phyloP scores from a whole-genome alignment of 2,797 vertebrate species.

The Macroramphosus scolopax region DNA sequence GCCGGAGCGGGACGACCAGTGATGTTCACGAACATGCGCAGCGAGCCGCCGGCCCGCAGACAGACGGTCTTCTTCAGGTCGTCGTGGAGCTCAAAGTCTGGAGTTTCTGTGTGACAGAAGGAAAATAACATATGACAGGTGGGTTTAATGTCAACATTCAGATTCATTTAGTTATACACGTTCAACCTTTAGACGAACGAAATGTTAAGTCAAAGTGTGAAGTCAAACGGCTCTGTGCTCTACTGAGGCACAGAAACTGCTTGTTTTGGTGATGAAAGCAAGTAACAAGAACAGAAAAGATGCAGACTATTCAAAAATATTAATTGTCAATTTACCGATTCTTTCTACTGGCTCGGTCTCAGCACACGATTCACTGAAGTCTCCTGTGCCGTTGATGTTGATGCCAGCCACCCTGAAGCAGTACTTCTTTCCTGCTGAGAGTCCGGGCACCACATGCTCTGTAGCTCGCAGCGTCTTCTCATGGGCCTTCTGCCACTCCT shows the following conservation, averaged over 20 bases:
- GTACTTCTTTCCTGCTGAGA: slow-evolving; percentile 88
- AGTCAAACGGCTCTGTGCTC: too few relatives aligned
- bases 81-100: slow-evolving; percentile 94
- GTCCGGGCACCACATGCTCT: slow-evolving; percentile 84
- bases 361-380: slow-evolving; percentile 88
- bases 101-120: slow-evolving; percentile 82
- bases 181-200: too few relatives aligned
- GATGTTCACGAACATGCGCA: slow-evolving; percentile 88
- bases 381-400: slow-evolving; percentile 93
- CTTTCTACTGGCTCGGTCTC: slow-evolving; percentile 93
- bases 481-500: slow-evolving; percentile 91
- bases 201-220: too few relatives aligned
- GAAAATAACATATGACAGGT: not conserved
- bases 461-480: slow-evolving; percentile 85
- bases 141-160: not conserved
- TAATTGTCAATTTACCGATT: slow-evolving; percentile 87
- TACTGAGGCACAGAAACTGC: too few relatives aligned
- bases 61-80: slow-evolving; percentile 96
- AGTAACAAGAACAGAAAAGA: too few relatives aligned
- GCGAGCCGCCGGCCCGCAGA: slow-evolving; percentile 88
- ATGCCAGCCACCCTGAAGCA: slow-evolving; percentile 91
- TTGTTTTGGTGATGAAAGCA: too few relatives aligned
- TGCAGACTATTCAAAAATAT: too few relatives aligned
- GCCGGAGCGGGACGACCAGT: slow-evolving; percentile 89
- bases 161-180: too few relatives aligned